Percentiles rank a stretch among this genome's conserved stretches.
Conservation (phyloP, 1,140 invertebrate genomes). For the Lycorma delicatula region DNA sequence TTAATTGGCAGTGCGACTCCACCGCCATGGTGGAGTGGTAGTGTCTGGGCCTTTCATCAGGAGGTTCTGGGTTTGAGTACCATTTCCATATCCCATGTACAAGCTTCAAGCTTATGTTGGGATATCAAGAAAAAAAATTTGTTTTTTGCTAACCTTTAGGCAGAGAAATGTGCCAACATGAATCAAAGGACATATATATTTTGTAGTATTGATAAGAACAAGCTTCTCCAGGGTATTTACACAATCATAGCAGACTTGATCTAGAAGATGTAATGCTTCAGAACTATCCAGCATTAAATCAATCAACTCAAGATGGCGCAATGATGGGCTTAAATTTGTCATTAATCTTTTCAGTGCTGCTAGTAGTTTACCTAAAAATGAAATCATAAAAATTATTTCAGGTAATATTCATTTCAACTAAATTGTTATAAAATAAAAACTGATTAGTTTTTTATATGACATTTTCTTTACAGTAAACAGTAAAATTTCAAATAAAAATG, state of each 20-base stretch:
- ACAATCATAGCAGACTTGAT: conserved; percentile 60
- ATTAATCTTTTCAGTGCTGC: conserved; percentile 61
- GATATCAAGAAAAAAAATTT: too few relatives aligned
- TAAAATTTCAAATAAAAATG: too few relatives aligned
- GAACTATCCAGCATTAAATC: conserved; percentile 65
- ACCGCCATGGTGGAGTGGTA: too few relatives aligned
- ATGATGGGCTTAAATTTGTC: conserved; percentile 48
- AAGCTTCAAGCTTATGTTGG: too few relatives aligned
- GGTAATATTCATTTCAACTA: too few relatives aligned
- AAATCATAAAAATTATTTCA: background rate
- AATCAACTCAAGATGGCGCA: conserved; percentile 59
- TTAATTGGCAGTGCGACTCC: too few relatives aligned
- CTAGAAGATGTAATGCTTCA: conserved; percentile 61
- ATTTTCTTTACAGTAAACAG: too few relatives aligned
- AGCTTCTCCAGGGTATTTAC: conserved; percentile 54
- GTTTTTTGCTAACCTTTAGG: conserved; percentile 44
- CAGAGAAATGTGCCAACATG: conserved; percentile 71
- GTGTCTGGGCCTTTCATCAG: too few relatives aligned
- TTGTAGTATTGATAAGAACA: conserved; percentile 67
- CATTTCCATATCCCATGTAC: too few relatives aligned
- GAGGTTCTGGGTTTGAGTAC: too few relatives aligned
- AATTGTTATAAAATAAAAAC: background rate
- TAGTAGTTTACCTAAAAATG: conserved; percentile 46
- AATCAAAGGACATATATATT: conserved; percentile 58
- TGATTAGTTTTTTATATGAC: background rate